A percentile compares a stretch with the other conserved stretches of the same genome.
phyloP scores from a whole-genome alignment of 2,797 vertebrate genomes.

The Alfaro cultratus region DNA sequence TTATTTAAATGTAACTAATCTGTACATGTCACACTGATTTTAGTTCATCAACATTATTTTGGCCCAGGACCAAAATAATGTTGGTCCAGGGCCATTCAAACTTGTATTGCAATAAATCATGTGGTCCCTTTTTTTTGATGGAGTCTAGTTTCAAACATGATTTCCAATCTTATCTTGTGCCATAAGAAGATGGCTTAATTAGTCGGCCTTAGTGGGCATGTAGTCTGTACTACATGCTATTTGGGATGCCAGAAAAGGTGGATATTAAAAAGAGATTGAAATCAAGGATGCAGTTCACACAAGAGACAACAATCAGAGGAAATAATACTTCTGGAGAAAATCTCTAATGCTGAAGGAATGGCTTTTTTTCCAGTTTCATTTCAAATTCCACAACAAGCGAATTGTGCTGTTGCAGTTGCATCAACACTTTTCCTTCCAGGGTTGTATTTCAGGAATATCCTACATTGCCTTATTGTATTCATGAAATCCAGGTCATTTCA shows the following conservation, averaged over 20 bases:
- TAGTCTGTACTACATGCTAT: background rate
- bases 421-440: conserved; percentile 1
- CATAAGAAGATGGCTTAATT: background rate
- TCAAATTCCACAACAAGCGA: background rate
- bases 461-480: conserved; percentile 17
- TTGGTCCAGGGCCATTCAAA: background rate
- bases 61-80: background rate
- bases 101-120: background rate
- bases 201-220: too few relatives aligned
- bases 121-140: too few relatives aligned
- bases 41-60: background rate
- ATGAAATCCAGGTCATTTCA: conserved; percentile 38
- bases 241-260: background rate
- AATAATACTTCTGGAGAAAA: background rate
- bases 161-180: background rate
- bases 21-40: background rate
- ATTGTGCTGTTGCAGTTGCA: background rate
- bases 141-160: background rate
- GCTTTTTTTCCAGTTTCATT: background rate
- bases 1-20: background rate
- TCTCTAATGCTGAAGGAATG: background rate
- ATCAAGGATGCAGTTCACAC: background rate
- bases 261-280: background rate
- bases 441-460: conserved; percentile 14
- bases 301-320: background rate